Evolutionary conservation across 2,797 vertebrate species (phyloP).

Genomic region (Gymnothorax javanicus): DNA sequence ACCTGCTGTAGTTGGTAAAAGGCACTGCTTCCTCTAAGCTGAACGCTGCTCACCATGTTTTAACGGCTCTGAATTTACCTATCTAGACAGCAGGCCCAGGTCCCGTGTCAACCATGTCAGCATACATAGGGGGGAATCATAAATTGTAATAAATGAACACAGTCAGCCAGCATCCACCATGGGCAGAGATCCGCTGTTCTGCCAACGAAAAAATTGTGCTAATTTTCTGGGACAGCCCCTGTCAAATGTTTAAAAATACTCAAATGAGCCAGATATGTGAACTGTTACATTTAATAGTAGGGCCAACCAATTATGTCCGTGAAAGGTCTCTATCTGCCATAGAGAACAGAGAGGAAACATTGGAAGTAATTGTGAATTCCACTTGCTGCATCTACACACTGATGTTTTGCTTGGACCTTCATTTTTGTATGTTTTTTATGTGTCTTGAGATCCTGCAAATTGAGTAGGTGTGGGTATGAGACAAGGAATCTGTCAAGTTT

Average conservation of each 20-base stretch:
- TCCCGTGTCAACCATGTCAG: not conserved
- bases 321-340: not conserved
- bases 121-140: not conserved
- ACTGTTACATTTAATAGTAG: not conserved
- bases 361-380: not conserved
- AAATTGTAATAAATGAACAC: not conserved
- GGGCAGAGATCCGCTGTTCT: not conserved
- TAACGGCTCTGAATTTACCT: not conserved
- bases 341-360: not conserved
- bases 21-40: not conserved
- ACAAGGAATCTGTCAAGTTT: not conserved
- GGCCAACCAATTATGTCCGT: not conserved
- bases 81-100: not conserved
- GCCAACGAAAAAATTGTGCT: not conserved
- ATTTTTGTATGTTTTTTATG: not conserved
- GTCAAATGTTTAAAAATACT: not conserved
- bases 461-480: not conserved
- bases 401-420: not conserved
- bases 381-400: not conserved
- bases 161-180: not conserved
- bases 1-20: not conserved
- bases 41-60: not conserved
- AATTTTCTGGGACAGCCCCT: conserved; percentile 15
- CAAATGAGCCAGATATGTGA: conserved; percentile 11
- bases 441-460: not conserved